Base-by-base conservation (phyloP, 2,888 invertebrate genomes). In the Embidobia sp. region DNA sequence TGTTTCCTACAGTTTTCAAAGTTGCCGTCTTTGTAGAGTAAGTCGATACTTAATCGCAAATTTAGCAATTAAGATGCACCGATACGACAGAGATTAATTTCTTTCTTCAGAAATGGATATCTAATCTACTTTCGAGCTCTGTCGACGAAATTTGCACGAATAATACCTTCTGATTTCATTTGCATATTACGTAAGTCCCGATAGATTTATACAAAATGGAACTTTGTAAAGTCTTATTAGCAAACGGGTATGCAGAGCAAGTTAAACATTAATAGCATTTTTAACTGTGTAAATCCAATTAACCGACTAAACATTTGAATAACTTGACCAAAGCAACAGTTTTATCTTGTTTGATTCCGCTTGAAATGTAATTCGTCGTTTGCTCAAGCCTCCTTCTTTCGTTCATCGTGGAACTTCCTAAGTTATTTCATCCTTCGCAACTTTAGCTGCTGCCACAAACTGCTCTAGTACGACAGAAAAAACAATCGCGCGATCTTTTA, bases 141-240 rank as follows among this genome's bases (percentile, higher is more conserved):
- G 63, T 72, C 63, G 63, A 48, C 55, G 63, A 61, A 55, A 63
- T 72, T 55, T 63, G 53, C 72, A 72, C 72, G 48, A 63, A 63
- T 72, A 72, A 63, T 72, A 61, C 18, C 26, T 22, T 10, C 26
- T 61, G 63, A 63, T 55, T 63, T 55, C 63, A 63, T 72, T 72
- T 72, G 55, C 72, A 63, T 72, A 63, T 16, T 55, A 55, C 63
- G 31, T 42, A 37, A 55, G 63, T 40, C 40, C 31, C 53, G 53
- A 72, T 63, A 55, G 70, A 63, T 72, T 72, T 72, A 35, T 18
- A 46, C 40, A 19, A 15, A 44, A 70, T 61, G 59, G 61, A 70
- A 70, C 53, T 61, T 61, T 35, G 70, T 26, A 46, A 63, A 37
- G 51, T 63, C 70, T 72, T 61, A 27, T 53, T 37, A 72, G 37